These are phyloP conservation scores for Drosophila ogumai DNA, from an alignment of 1,140 invertebrate species.

Conservation along the genomic window DNA sequence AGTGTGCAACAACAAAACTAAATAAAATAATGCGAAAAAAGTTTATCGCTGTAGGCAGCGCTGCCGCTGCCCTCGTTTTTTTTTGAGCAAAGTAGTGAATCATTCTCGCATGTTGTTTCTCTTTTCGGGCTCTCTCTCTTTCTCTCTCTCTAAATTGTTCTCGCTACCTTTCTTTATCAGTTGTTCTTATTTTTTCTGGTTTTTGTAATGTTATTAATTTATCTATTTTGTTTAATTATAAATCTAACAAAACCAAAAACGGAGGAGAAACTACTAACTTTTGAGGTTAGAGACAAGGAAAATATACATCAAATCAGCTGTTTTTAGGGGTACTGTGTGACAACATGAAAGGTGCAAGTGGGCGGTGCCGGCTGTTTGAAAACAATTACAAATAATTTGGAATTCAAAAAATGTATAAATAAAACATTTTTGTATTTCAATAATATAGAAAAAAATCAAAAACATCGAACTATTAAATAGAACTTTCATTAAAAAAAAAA, in stretches of 20 bases:
- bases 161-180: slow-evolving; percentile 12
- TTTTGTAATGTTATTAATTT: slow-evolving; percentile 29
- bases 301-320: slow-evolving; percentile 60
- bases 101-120: slow-evolving; percentile 41
- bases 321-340: slow-evolving; percentile 7
- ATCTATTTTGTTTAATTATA: slow-evolving; percentile 21
- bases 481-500: not conserved
- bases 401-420: not conserved
- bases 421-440: not conserved
- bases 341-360: not conserved
- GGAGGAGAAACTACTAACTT: slow-evolving; percentile 1
- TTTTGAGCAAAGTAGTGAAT: slow-evolving; percentile 16
- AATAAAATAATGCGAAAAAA: slow-evolving; percentile 68
- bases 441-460: no score
- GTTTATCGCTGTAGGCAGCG: slow-evolving; percentile 29
- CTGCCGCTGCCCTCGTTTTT: slow-evolving; percentile 52
- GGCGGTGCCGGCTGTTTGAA: slow-evolving; percentile 17
- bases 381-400: not conserved
- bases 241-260: not conserved
- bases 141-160: not conserved
- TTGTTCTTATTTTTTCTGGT: slow-evolving; percentile 8
- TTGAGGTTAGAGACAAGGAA: slow-evolving; percentile 30
- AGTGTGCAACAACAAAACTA: slow-evolving; percentile 32
- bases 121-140: slow-evolving; percentile 14
- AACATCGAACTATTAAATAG: no score